phyloP scores from a whole-genome alignment of 2,113 vertebrate genomes.

The Chamaea fasciata region DNA sequence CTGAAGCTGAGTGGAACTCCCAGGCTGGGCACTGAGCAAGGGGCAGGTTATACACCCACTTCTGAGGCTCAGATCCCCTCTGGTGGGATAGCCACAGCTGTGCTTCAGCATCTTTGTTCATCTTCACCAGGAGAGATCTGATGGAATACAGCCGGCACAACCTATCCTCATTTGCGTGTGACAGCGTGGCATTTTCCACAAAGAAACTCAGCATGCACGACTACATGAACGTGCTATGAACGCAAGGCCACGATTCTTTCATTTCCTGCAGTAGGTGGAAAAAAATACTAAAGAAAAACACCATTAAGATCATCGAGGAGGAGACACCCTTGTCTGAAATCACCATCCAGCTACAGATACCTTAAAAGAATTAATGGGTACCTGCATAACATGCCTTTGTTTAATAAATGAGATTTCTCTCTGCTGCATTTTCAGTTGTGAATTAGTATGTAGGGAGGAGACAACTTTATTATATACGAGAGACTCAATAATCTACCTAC shows the following conservation, averaged over 20 bases:
- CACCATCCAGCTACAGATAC: background rate
- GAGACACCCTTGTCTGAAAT: background rate
- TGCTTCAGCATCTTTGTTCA: rapidly evolving
- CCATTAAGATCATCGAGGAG: background rate
- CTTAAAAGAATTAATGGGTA: background rate
- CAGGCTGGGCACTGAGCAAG: rapidly evolving
- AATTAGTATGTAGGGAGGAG: background rate
- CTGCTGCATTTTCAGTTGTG: background rate
- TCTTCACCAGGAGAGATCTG: background rate
- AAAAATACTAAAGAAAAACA: background rate
- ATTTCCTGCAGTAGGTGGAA: background rate
- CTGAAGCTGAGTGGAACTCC: background rate
- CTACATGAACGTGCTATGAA: background rate
- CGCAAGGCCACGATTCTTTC: background rate
- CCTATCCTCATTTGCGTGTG: rapidly evolving
- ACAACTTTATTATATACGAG: background rate
- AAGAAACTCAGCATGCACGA: background rate
- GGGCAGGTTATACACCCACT: background rate
- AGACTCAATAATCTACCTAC: background rate
- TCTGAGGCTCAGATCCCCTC: background rate
- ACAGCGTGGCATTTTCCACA: background rate
- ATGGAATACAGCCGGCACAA: background rate
- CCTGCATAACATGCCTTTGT: background rate
- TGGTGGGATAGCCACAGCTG: background rate
- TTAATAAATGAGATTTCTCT: background rate